Evolutionary conservation across 1,140 invertebrate genomes (phyloP), one percentile per base, ranked within the genome.

Genomic region (Calephelis nemesis): DNA sequence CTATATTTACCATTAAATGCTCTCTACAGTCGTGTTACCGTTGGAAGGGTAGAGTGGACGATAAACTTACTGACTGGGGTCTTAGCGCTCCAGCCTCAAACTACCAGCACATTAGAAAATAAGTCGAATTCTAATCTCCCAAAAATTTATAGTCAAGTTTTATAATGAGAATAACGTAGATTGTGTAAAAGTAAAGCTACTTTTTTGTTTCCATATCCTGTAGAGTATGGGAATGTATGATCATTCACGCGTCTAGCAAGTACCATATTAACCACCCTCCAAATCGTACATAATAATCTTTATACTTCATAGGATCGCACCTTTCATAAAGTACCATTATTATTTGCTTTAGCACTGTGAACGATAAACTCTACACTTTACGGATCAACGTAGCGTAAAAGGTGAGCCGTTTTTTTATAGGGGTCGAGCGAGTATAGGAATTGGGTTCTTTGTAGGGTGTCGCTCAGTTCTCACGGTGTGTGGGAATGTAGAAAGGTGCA

Each of bases 401-500:
- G 81, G 80, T 77, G 76, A 68, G 65, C 74, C 62, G 75, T 87
- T 85, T 87, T 86, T 82, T 73, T 67, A 72, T 63, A 12, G 54
- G 72, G 70, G 71, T 71, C 19, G 52, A 30, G 39, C 54, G 54
- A 39, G 74, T 76, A 69, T 65, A 69, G 66, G 66, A 78, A 81
- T 72, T 71, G 70, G 71, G 76, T 82, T 81, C 82, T 87, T 87
- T 80, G 85, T 84, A 77, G 83, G 83, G 81, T 86, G 75, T 78
- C 72, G 75, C 60, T 69, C 47, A 58, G 68, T 90, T 90, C 88
- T 82, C 88, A 90, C 88, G 86, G 67, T 83, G 83, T 88, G 85
- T 90, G 88, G 86, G 88, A 90, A 90, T 90, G 82, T 77, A 73
- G 76, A 79, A 84, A 87, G 84, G 85, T 88, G 84, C 81, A 87